Conservation (phyloP, 2,888 invertebrate genomes). For the Sphinx pinastri region DNA sequence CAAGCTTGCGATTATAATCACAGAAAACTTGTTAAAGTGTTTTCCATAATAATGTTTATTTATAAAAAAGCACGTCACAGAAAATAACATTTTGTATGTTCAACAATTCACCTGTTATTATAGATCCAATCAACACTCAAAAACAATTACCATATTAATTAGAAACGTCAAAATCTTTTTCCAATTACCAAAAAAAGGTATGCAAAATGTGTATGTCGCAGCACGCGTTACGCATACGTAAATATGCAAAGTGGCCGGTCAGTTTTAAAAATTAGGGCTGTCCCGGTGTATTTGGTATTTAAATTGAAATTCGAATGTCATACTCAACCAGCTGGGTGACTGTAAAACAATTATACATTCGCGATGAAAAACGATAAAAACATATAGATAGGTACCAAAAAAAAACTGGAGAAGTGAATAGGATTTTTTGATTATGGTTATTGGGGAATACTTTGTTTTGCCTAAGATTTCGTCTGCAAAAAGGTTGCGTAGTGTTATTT, state of each 20-base stretch:
- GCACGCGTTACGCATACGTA: conserved; percentile 45
- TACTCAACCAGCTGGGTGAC: conserved; percentile 40
- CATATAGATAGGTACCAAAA: too few relatives aligned
- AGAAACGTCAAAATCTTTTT: conserved; percentile 1
- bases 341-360: conserved; percentile 62
- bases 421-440: not conserved
- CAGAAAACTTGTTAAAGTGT: too few relatives aligned
- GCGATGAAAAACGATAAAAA: conserved; percentile 41
- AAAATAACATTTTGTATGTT: too few relatives aligned
- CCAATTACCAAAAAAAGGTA: conserved; percentile 8
- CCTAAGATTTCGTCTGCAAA: not conserved
- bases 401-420: not conserved
- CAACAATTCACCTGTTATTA: too few relatives aligned
- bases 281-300: conserved; percentile 41
- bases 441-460: not conserved
- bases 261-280: conserved; percentile 50
- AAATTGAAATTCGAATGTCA: conserved; percentile 62
- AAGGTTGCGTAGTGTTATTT: too few relatives aligned
- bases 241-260: conserved; percentile 58
- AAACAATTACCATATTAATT: not conserved
- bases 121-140: not conserved
- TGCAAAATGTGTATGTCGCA: conserved; percentile 30
- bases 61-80: too few relatives aligned
- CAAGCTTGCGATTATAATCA: too few relatives aligned
- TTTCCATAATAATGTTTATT: too few relatives aligned